phyloP scores from a whole-genome alignment of 64 coral and sea anemone genomes.

The Hydrozoanthus tunicans region DNA sequence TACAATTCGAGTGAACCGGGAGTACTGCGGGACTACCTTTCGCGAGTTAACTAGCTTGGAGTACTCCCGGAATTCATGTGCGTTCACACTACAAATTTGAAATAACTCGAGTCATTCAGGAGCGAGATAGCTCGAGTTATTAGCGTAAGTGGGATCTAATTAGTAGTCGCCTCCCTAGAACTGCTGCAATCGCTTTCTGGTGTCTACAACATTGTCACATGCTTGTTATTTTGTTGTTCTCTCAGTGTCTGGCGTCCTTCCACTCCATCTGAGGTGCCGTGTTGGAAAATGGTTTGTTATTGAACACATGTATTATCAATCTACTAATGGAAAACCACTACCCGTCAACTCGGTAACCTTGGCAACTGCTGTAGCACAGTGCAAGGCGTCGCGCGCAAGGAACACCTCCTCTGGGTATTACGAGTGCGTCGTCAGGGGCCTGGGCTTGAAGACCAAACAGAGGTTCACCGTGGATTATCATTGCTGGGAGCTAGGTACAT shows the following conservation, averaged over 20 bases:
- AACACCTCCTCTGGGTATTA: slow-evolving; percentile 20
- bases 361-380: not conserved
- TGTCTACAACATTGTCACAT: no score
- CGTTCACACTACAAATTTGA: no score
- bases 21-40: no score
- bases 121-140: no score
- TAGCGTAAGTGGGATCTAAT: no score
- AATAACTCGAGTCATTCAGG: no score
- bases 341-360: not conserved
- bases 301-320: slow-evolving; percentile 6
- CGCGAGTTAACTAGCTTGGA: no score
- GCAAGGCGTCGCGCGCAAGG: not conserved
- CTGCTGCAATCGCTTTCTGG: no score
- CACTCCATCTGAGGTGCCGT: slow-evolving; percentile 11
- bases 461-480: slow-evolving; percentile 10
- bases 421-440: slow-evolving; percentile 16
- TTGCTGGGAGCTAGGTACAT: slow-evolving; percentile 38
- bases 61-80: no score
- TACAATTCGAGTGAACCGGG: no score
- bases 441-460: not conserved
- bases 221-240: not conserved
- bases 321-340: not conserved
- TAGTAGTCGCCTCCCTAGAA: no score
- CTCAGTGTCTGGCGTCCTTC: slow-evolving; percentile 5
- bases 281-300: slow-evolving; percentile 43